Evolutionary conservation across 2,888 invertebrate genomes (phyloP).

Genomic region (Lasius fuliginosus): DNA sequence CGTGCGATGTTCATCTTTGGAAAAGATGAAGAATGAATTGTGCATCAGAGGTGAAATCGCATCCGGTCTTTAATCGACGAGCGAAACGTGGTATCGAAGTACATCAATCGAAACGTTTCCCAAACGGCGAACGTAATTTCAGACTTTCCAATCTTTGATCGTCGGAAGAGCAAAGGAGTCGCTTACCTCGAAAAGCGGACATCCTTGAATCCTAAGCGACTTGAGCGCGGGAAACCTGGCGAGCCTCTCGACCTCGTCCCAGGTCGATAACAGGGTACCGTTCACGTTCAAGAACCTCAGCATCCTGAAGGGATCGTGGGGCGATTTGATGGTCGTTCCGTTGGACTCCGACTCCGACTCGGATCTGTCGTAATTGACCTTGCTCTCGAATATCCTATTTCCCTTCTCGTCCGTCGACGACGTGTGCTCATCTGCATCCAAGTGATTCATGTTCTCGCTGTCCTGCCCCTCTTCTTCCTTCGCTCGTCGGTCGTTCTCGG

Average conservation of each 20-base stretch:
- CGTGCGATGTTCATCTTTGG: background rate
- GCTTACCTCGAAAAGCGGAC: slow-evolving; percentile 88
- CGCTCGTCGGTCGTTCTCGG: slow-evolving; percentile 55
- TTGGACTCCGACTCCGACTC: slow-evolving; percentile 89
- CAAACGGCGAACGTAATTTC: background rate
- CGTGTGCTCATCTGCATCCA: slow-evolving; percentile 63
- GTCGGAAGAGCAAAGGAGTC: background rate
- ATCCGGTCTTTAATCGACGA: background rate
- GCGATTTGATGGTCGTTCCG: slow-evolving; percentile 81
- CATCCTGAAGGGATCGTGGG: slow-evolving; percentile 88
- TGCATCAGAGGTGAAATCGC: background rate
- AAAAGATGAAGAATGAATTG: slow-evolving; percentile 1
- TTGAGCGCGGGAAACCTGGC: slow-evolving; percentile 93
- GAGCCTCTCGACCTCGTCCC: slow-evolving; percentile 96
- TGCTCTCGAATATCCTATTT: slow-evolving; percentile 80
- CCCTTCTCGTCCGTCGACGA: slow-evolving; percentile 67
- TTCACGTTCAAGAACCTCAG: slow-evolving; percentile 94
- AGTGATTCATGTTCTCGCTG: slow-evolving; percentile 80
- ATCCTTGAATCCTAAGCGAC: slow-evolving; percentile 94
- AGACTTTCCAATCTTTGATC: background rate
- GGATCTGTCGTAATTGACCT: slow-evolving; percentile 85
- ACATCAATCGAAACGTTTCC: slow-evolving; percentile 1
- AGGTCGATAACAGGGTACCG: slow-evolving; percentile 93
- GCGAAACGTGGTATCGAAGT: background rate
- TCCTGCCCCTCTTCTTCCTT: slow-evolving; percentile 74